phyloP scores from a whole-genome alignment of 2,797 vertebrate species.

The Myotis findleyi region DNA sequence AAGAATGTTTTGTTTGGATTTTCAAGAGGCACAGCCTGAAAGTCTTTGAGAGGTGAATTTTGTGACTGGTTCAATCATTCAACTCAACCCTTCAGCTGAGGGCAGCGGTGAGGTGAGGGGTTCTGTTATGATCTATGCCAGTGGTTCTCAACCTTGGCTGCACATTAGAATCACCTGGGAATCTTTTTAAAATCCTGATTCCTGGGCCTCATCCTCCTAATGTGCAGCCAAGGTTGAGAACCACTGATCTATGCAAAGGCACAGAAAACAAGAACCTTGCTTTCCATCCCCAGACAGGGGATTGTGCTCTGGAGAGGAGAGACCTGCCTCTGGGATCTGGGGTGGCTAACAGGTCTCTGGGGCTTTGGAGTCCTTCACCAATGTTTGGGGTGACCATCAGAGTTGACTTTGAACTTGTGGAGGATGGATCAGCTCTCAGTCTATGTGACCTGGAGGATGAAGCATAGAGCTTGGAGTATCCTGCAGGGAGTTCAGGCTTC shows the following conservation, averaged over 20 bases:
- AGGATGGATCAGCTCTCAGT: not conserved
- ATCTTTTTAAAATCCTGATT: too few species aligned
- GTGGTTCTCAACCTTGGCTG: too few species aligned
- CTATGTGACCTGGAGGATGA: not conserved
- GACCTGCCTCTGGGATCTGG: not conserved
- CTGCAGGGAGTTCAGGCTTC: not conserved
- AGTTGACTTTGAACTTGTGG: not conserved
- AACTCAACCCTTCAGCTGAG: not conserved
- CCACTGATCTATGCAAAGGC: not conserved
- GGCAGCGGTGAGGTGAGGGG: not conserved
- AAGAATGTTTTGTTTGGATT: not conserved
- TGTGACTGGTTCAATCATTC: not conserved
- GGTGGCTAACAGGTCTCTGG: not conserved
- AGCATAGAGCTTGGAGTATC: not conserved
- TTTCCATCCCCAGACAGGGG: not conserved
- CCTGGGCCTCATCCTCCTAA: too few species aligned
- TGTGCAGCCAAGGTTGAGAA: too few species aligned
- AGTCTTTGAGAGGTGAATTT: not conserved
- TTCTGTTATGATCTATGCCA: not conserved
- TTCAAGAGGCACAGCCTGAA: not conserved
- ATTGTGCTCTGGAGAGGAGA: not conserved
- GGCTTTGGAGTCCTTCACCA: not conserved
- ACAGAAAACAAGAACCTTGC: not conserved
- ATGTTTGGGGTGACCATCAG: not conserved
- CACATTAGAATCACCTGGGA: too few species aligned